Evolutionary conservation across 2,797 vertebrate species (phyloP), one percentile per base, ranked within the genome.

Genomic region (Fistularia tabacaria): DNA sequence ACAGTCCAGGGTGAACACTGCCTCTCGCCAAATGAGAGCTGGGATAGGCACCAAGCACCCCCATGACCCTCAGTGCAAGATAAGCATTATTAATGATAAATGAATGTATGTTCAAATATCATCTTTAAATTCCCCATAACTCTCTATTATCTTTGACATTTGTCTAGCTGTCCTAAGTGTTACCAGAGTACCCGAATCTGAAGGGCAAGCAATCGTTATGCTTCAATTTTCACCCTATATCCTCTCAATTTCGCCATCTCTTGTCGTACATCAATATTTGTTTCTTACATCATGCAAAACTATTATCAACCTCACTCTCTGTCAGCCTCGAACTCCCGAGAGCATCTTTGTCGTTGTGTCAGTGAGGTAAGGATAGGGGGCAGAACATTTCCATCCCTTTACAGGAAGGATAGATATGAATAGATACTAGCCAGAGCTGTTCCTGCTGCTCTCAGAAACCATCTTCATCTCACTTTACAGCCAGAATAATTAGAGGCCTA

Each of bases 181-280:
- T 9, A 7, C 14, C 4, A 47, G 25, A 25, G 48, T 40, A 48
- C 54, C 65, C 15, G 39, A 57, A 57, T 49, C 61, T 58, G 45
- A 55, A 76, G 58, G 25, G 59, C 46, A 69, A 41, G 25, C 41
- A 62, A 49, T 61, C 46, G 39, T 51, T 69, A 57, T 5, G 63
- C 72, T 83, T 79, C 73, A 79, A 80, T 80, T 76, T 71, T 52
- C 58, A 66, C 68, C 42, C 64, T 6, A 37, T 39, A 59, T 72
- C 51, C 59, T 64, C 82, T 80, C 70, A 79, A 81, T 77, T 77
- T 74, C 72, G 61, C 69, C 68, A 82, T 80, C 80, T 82, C 53
- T 62, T 47, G 57, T 74, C 55, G 61, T 55, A 49, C 55, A 57
- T 25, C 52, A 57, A 49, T 59, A 39, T 72, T 54, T 73, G 51